Base-by-base conservation (phyloP, 2,888 invertebrate genomes). In the Agrotis ipsilon region DNA sequence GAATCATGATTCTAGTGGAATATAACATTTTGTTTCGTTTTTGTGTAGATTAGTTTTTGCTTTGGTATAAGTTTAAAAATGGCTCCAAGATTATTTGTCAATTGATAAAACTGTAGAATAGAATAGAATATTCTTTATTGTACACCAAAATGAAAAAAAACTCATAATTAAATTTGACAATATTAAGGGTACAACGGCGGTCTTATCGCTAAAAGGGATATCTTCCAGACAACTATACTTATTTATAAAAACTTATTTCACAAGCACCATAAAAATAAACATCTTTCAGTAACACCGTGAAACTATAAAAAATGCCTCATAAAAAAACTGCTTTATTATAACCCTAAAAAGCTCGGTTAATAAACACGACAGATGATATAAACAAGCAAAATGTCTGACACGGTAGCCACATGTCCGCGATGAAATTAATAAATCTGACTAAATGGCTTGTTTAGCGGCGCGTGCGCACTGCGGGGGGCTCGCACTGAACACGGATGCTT, bases 351-450 rank as follows among this genome's bases (percentile, higher is more conserved):
- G 63, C 65, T 75, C 39, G 81, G 86, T 87, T 83, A 72, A 79
- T 83, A 82, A 84, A 84, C 82, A 86, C 74, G 90, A 89, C 95
- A 95, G 92, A 94, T 94, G 95, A 94, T 87, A 87, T 82, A 89
- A 92, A 94, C 94, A 94, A 88, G 90, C 83, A 86, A 86, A 90
- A 91, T 89, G 86, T 92, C 89, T 94, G 94, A 89, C 90, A 88
- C 80, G 80, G 79, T 81, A 81, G 86, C 88, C 89, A 90, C 90
- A 91, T 91, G 89, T 86, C 85, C 46, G 83, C 88, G 88, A 91
- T 89, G 84, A 92, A 89, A 91, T 90, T 93, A 92, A 92, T 92
- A 93, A 91, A 91, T 90, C 88, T 90, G 91, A 91, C 91, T 92
- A 92, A 92, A 93, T 87, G 90, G 86, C 86, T 88, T 85, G 89